phyloP scores from a whole-genome alignment of 2,797 vertebrate genomes.

The Craterocephalus amniculus region DNA sequence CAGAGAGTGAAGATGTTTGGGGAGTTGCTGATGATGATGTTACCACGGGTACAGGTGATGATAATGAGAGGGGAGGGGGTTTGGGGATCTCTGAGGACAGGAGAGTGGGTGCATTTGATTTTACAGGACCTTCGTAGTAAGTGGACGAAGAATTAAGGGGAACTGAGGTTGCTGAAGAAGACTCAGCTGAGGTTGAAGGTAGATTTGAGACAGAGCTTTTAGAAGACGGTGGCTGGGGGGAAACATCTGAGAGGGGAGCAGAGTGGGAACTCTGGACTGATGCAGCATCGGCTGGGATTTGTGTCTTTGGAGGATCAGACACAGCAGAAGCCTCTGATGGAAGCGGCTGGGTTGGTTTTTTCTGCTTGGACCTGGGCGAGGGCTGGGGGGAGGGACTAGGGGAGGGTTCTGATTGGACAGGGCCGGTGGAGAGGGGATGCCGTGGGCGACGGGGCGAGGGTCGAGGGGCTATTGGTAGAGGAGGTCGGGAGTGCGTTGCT shows the following conservation, averaged over 20 bases:
- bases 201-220: conserved; percentile 15
- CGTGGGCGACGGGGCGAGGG: conserved; percentile 66
- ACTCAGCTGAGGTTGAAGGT: conserved; percentile 3
- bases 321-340: conserved; percentile 21
- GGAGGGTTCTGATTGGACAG: conserved; percentile 57
- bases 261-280: conserved; percentile 23
- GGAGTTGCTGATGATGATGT: conserved; percentile 29
- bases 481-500: conserved; percentile 67
- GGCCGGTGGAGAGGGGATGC: conserved; percentile 55
- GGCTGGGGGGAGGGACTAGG: conserved; percentile 70
- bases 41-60: conserved; percentile 19
- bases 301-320: conserved; percentile 26
- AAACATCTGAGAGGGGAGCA: conserved; percentile 20
- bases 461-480: conserved; percentile 66
- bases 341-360: conserved; percentile 14
- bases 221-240: conserved; percentile 9
- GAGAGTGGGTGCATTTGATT: conserved; percentile 3
- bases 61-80: conserved; percentile 3
- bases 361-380: conserved; percentile 72
- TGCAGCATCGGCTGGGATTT: conserved; percentile 4
- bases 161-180: not conserved
- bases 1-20: conserved; percentile 19
- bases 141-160: conserved; percentile 10
- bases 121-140: not conserved
- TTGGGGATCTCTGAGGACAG: conserved; percentile 2